Conservation (phyloP, 1,140 invertebrate genomes). For the Euura saliciscinereae region DNA sequence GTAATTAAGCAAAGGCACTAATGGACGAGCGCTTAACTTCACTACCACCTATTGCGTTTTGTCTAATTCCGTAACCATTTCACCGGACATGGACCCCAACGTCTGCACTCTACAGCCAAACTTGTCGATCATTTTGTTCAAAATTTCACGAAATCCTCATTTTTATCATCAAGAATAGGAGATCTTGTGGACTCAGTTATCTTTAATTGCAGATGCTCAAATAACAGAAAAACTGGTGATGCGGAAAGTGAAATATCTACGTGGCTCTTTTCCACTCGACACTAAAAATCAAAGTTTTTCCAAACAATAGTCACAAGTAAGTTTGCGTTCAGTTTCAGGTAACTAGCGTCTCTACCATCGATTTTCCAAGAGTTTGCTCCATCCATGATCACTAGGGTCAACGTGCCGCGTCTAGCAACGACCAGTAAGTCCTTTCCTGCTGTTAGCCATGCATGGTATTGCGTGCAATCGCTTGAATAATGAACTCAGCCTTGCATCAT, state of each 20-base stretch:
- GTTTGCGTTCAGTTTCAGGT: not conserved
- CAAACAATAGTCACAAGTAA: too few relatives aligned
- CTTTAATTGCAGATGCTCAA: too few relatives aligned
- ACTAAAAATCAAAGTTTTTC: too few relatives aligned
- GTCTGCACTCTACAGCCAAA: too few relatives aligned
- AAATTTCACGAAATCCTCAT: too few relatives aligned
- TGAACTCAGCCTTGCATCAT: not conserved
- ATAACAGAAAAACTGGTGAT: too few relatives aligned
- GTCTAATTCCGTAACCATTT: not conserved
- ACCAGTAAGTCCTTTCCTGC: not conserved
- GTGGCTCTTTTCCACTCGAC: too few relatives aligned
- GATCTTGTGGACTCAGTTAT: too few relatives aligned
- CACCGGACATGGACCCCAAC: not conserved
- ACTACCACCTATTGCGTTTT: not conserved
- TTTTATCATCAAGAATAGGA: too few relatives aligned
- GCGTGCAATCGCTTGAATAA: constrained; percentile 6
- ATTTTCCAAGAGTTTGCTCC: not conserved
- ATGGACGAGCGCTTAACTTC: not conserved
- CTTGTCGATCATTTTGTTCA: too few relatives aligned
- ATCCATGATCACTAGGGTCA: not conserved
- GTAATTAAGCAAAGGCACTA: constrained; percentile 9
- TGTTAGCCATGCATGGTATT: not conserved
- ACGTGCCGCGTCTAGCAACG: not conserved
- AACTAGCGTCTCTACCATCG: not conserved
- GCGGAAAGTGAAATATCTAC: too few relatives aligned